Evolutionary conservation across 2,888 invertebrate species (phyloP).

Genomic region (Stenurella melanura): DNA sequence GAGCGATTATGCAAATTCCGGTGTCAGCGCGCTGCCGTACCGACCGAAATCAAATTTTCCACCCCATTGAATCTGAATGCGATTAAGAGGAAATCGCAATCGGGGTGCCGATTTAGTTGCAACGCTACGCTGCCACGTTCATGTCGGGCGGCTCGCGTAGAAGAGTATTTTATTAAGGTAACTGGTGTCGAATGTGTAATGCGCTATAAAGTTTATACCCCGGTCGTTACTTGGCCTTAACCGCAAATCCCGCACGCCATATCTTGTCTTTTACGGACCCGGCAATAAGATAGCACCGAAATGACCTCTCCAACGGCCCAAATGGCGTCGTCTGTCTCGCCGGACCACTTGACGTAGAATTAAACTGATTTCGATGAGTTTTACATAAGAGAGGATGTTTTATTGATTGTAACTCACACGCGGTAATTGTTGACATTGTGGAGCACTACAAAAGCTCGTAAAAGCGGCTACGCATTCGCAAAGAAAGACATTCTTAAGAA

Average conservation of each 20-base stretch:
- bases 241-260: constrained; percentile 71
- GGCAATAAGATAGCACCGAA: constrained; percentile 70
- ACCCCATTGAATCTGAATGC: constrained; percentile 71
- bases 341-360: constrained; percentile 69
- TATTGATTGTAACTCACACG: constrained; percentile 48
- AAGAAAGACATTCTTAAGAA: constrained; percentile 63
- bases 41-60: constrained; percentile 71
- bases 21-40: constrained; percentile 66
- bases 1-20: constrained; percentile 71
- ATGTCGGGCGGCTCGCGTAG: constrained; percentile 53
- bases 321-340: constrained; percentile 68
- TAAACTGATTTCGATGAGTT: constrained; percentile 62
- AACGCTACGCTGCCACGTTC: constrained; percentile 27
- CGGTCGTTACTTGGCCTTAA: constrained; percentile 71
- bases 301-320: constrained; percentile 70
- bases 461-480: constrained; percentile 51
- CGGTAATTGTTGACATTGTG: constrained; percentile 60
- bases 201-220: constrained; percentile 73
- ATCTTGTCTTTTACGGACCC: constrained; percentile 70
- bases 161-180: constrained; percentile 72
- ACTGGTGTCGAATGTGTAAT: constrained; percentile 73
- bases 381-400: constrained; percentile 55
- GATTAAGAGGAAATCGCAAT: constrained; percentile 68
- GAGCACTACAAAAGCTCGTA: constrained; percentile 61
- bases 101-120: constrained; percentile 39